A percentile compares a stretch with the other conserved stretches of the same genome.
Conservation (phyloP, 2,797 vertebrate species). For the Florisuga fusca region DNA sequence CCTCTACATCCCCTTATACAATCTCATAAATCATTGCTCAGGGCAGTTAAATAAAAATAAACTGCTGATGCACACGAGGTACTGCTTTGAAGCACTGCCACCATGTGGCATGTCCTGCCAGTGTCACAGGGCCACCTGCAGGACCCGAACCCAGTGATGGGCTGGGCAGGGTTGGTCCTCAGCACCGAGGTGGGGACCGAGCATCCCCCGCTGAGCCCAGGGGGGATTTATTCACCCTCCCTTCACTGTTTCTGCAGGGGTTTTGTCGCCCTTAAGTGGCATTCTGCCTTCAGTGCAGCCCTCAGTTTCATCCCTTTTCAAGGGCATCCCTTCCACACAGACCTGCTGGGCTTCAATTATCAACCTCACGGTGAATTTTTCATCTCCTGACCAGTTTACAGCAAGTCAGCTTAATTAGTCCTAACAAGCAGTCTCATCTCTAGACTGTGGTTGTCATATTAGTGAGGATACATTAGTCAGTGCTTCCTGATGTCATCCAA, state of each 20-base stretch:
- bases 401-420: neutral
- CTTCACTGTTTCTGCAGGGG: rapidly evolving
- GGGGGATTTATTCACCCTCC: rapidly evolving
- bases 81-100: neutral
- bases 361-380: neutral
- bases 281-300: rapidly evolving
- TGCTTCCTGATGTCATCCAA: neutral
- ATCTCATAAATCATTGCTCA: rapidly evolving
- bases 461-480: slow-evolving; percentile 8
- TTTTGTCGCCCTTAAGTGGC: rapidly evolving
- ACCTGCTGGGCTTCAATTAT: neutral
- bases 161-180: neutral
- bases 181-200: rapidly evolving
- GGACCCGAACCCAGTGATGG: rapidly evolving
- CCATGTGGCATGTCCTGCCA: neutral
- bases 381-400: neutral
- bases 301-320: neutral
- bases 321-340: neutral
- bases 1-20: rapidly evolving
- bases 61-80: rapidly evolving
- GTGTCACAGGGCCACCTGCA: neutral
- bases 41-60: neutral
- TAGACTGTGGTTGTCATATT: neutral
- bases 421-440: neutral
- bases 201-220: rapidly evolving